Evolutionary conservation across 2,888 invertebrate genomes (phyloP).

Genomic region (Tetranychus piercei): DNA sequence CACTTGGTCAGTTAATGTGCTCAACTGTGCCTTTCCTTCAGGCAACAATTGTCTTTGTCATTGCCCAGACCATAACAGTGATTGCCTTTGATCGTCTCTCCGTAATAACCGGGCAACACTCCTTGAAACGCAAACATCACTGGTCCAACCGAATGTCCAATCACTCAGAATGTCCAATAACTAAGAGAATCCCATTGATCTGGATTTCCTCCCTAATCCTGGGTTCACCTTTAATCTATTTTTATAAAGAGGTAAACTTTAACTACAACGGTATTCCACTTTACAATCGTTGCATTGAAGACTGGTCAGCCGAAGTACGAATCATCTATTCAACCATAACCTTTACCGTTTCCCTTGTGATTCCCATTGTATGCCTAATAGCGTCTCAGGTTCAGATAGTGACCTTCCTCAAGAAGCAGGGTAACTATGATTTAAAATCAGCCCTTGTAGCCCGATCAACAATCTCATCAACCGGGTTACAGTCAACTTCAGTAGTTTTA

Average conservation of each 20-base stretch:
- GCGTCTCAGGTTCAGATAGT: neutral
- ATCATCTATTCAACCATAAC: neutral
- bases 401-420: neutral
- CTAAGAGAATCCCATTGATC: neutral
- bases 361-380: neutral
- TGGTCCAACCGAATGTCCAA: neutral
- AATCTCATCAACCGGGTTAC: neutral
- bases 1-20: slow-evolving; percentile 40
- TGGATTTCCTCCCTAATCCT: neutral
- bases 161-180: neutral
- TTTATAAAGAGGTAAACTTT: slow-evolving; percentile 1
- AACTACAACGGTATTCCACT: neutral
- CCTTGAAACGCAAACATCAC: neutral
- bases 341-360: neutral
- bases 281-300: slow-evolving; percentile 8
- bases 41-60: slow-evolving; percentile 43
- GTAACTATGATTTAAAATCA: neutral
- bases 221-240: neutral
- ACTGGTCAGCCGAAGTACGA: neutral
- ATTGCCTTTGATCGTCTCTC: slow-evolving; percentile 35
- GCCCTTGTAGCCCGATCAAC: neutral
- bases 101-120: slow-evolving; percentile 4
- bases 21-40: slow-evolving; percentile 42
- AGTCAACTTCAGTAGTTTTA: neutral
- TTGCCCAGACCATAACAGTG: slow-evolving; percentile 43